Percentiles rank a stretch among this genome's conserved stretches.
phyloP scores from a whole-genome alignment of 2,113 vertebrate genomes.

The Laticauda laticaudata region DNA sequence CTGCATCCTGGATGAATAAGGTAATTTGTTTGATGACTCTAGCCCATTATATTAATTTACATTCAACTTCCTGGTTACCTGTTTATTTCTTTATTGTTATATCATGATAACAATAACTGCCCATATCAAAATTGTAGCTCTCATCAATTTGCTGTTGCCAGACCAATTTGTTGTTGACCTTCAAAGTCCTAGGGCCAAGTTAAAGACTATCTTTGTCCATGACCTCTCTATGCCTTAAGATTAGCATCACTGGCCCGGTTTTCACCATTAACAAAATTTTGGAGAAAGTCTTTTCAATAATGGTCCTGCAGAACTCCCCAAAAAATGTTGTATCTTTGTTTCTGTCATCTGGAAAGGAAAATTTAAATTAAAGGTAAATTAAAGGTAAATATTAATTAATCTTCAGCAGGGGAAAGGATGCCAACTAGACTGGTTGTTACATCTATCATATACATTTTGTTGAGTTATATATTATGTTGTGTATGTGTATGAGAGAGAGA shows the following conservation, averaged over 20 bases:
- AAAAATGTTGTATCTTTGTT: not conserved
- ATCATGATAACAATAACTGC: not conserved
- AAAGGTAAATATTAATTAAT: not conserved
- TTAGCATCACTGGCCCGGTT: not conserved
- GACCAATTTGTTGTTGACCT: no score
- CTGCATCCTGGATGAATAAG: no score
- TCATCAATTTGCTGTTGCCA: no score
- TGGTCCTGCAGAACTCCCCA: not conserved
- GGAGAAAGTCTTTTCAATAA: not conserved
- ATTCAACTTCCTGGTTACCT: not conserved
- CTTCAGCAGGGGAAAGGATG: not conserved
- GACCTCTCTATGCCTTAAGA: not conserved
- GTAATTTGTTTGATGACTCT: not conserved
- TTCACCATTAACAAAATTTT: not conserved
- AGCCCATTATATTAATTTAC: not conserved
- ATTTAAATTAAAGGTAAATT: not conserved
- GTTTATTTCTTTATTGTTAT: not conserved
- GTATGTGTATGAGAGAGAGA: no score
- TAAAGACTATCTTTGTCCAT: not conserved
- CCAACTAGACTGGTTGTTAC: not conserved
- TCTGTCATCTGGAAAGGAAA: not conserved
- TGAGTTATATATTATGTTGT: no score
- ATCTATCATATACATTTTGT: not conserved
- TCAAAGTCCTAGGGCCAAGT: no score
- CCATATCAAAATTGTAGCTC: no score